Evolutionary conservation across 2,113 vertebrate genomes (phyloP).

Genomic region (Grammomys dolichurus): DNA sequence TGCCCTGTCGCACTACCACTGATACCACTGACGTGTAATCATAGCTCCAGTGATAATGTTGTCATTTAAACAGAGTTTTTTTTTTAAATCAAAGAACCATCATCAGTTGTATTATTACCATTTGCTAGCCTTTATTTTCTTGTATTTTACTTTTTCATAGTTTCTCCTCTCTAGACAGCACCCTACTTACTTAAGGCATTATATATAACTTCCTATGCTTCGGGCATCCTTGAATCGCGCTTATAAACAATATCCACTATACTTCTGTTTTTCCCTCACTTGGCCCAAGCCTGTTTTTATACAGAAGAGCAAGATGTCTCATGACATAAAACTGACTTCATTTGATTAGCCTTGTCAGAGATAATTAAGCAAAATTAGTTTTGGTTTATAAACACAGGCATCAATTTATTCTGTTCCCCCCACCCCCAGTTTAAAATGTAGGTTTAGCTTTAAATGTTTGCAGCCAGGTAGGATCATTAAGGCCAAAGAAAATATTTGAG

Average conservation of each 20-base stretch:
- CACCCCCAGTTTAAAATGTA: constrained; percentile 36
- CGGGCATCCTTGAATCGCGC: not conserved
- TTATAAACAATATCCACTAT: not conserved
- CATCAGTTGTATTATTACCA: not conserved
- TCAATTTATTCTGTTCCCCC: not conserved
- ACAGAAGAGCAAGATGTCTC: constrained; percentile 3
- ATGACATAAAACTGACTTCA: constrained; percentile 62
- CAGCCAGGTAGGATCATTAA: constrained; percentile 31
- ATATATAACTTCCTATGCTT: not conserved
- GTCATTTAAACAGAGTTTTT: not conserved
- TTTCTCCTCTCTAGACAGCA: not conserved
- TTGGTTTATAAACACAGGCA: constrained; percentile 58
- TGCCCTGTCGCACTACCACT: no score
- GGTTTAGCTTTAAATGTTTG: constrained; percentile 61
- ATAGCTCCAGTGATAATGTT: not conserved
- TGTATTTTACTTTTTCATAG: not conserved
- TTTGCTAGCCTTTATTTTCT: not conserved
- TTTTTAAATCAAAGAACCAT: not conserved
- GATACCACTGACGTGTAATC: not conserved
- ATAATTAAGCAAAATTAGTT: constrained; percentile 70
- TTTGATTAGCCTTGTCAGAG: constrained; percentile 65
- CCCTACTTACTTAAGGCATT: not conserved
- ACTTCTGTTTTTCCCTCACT: not conserved
- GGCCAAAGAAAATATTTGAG: not conserved
- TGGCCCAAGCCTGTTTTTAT: constrained; percentile 6